phyloP scores from a whole-genome alignment of 1,140 invertebrate species.

The Proctacanthus coquilletti region DNA sequence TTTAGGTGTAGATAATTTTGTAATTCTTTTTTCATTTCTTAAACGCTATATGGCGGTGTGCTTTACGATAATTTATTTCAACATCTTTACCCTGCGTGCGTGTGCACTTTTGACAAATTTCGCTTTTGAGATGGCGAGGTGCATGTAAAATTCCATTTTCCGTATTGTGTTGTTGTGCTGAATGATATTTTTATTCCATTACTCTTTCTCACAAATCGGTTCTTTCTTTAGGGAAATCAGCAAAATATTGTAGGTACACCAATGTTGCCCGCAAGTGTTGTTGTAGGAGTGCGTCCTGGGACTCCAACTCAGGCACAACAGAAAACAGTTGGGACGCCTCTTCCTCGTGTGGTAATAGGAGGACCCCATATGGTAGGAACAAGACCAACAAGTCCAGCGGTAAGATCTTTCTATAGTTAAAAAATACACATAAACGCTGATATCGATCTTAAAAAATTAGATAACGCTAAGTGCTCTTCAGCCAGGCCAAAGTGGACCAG shows the following conservation, averaged over 20 bases:
- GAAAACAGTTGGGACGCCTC: constrained; percentile 50
- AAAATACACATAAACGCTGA: not conserved
- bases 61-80: not conserved
- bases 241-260: constrained; percentile 28
- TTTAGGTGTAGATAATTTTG: too few relatives aligned
- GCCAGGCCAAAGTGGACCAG: constrained; percentile 60
- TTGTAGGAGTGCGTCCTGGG: constrained; percentile 65
- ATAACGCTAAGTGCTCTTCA: constrained; percentile 74
- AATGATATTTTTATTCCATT: constrained; percentile 1
- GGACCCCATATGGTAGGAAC: constrained; percentile 64
- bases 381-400: constrained; percentile 59
- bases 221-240: constrained; percentile 17
- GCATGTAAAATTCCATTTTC: not conserved
- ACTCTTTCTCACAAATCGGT: not conserved
- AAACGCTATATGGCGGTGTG: too few relatives aligned
- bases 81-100: not conserved
- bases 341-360: constrained; percentile 59
- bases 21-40: too few relatives aligned
- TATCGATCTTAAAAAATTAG: constrained; percentile 23
- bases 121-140: not conserved
- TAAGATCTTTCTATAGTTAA: constrained; percentile 33
- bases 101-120: constrained; percentile 1
- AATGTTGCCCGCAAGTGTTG: constrained; percentile 58
- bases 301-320: constrained; percentile 48
- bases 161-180: constrained; percentile 6